Evolutionary conservation across 2,797 vertebrate species (phyloP).

Genomic region (Philypnodon macrostomus): DNA sequence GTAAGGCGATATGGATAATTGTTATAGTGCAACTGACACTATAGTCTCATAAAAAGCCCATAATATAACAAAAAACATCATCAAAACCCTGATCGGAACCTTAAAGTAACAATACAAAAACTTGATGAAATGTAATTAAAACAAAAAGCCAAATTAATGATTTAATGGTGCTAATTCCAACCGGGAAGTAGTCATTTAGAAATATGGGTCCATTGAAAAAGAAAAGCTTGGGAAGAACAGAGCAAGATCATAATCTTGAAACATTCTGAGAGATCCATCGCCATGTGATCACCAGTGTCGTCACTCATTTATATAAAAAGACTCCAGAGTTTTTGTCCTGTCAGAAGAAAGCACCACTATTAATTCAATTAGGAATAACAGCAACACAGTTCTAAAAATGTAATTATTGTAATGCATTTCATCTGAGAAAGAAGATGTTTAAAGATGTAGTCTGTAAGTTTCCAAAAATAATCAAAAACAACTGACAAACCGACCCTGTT

Average conservation of each 20-base stretch:
- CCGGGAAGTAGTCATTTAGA: not conserved
- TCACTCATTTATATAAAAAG: not conserved
- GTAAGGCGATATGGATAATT: slow-evolving; percentile 32
- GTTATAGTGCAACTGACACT: slow-evolving; percentile 8
- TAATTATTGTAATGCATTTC: not conserved
- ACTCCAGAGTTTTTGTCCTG: not conserved
- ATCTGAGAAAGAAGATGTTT: not conserved
- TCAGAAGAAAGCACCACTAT: not conserved
- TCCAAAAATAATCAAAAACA: no score
- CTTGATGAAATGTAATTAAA: not conserved
- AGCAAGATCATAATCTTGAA: not conserved
- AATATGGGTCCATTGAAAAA: not conserved
- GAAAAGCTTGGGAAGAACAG: not conserved
- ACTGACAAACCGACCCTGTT: no score
- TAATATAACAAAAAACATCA: no score
- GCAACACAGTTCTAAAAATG: not conserved
- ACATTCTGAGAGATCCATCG: not conserved
- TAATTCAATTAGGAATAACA: not conserved
- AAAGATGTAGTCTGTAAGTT: no score
- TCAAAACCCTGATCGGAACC: no score
- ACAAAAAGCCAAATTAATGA: not conserved
- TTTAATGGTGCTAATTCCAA: no score
- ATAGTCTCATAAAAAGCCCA: no score
- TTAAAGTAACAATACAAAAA: not conserved
- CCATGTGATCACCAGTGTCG: slow-evolving; percentile 4